A percentile compares a stretch with the other conserved stretches of the same genome.
Conservation (phyloP, 2,113 vertebrate species). For the Cnemophilus loriae region DNA sequence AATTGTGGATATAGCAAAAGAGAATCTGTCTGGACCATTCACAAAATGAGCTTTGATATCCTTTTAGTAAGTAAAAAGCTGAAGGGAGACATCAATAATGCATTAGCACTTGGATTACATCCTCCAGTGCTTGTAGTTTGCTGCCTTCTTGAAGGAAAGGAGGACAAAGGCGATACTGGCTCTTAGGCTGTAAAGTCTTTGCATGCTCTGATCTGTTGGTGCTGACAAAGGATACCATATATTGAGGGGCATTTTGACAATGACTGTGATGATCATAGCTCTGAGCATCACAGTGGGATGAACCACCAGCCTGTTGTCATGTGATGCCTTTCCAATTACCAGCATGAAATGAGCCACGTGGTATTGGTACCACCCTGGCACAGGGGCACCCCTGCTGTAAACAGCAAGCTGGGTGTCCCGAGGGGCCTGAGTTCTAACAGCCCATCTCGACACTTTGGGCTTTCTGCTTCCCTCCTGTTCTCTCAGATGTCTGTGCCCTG, state of each 20-base stretch:
- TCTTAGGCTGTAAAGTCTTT: background rate
- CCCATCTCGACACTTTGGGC: background rate
- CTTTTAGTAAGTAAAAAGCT: slow-evolving; percentile 59
- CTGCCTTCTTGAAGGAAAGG: slow-evolving; percentile 28
- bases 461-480: background rate
- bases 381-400: background rate
- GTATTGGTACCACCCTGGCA: background rate
- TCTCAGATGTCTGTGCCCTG: background rate
- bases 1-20: slow-evolving; percentile 11
- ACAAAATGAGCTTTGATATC: slow-evolving; percentile 54
- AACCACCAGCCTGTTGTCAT: background rate
- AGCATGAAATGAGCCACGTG: background rate
- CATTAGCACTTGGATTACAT: slow-evolving; percentile 56
- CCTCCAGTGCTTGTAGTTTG: slow-evolving; percentile 11
- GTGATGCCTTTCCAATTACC: background rate
- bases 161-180: background rate
- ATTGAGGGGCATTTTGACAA: background rate
- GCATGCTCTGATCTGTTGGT: background rate
- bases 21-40: slow-evolving; percentile 51
- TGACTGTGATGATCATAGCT: background rate
- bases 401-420: background rate
- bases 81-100: slow-evolving; percentile 55
- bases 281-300: background rate
- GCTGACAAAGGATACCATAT: background rate
- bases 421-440: background rate